Conservation (phyloP, 2,888 invertebrate species). For the Tridacna gigas region DNA sequence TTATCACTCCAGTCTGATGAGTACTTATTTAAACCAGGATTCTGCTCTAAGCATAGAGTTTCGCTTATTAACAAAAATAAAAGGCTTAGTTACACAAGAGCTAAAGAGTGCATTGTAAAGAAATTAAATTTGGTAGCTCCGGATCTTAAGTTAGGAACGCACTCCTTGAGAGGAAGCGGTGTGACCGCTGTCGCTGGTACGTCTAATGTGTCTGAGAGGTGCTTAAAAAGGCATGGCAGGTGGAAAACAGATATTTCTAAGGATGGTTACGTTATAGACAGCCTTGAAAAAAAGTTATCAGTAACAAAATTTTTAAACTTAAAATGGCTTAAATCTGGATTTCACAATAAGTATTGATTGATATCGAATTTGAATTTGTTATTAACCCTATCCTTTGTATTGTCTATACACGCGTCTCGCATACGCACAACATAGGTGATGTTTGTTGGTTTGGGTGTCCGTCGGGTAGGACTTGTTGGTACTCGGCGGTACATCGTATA, state of each 20-base stretch:
- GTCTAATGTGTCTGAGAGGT: constrained; percentile 1
- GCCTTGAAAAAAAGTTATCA: background rate
- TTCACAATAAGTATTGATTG: constrained; percentile 24
- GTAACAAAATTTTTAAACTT: constrained; percentile 3
- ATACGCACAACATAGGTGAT: constrained; percentile 6
- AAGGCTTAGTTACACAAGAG: constrained; percentile 38
- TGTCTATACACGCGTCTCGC: constrained; percentile 11
- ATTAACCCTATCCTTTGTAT: constrained; percentile 9
- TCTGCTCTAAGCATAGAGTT: constrained; percentile 15
- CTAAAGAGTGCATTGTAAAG: constrained; percentile 30
- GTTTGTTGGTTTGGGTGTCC: background rate
- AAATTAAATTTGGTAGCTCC: constrained; percentile 49
- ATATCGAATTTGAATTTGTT: constrained; percentile 23
- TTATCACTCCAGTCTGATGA: constrained; percentile 18
- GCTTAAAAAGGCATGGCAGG: constrained; percentile 1
- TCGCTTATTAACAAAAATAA: constrained; percentile 24
- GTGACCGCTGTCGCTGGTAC: constrained; percentile 14
- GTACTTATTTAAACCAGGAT: constrained; percentile 42
- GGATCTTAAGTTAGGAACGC: constrained; percentile 13
- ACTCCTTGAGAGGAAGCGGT: constrained; percentile 33
- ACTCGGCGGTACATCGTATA: constrained; percentile 16
- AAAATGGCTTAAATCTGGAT: constrained; percentile 2
- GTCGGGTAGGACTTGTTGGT: constrained; percentile 17
- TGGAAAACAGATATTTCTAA: constrained; percentile 7
- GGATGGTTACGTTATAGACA: background rate